These are phyloP conservation scores for Dipodomys ordii DNA, from an alignment of 2,113 vertebrate species.

Conservation along the genomic window DNA sequence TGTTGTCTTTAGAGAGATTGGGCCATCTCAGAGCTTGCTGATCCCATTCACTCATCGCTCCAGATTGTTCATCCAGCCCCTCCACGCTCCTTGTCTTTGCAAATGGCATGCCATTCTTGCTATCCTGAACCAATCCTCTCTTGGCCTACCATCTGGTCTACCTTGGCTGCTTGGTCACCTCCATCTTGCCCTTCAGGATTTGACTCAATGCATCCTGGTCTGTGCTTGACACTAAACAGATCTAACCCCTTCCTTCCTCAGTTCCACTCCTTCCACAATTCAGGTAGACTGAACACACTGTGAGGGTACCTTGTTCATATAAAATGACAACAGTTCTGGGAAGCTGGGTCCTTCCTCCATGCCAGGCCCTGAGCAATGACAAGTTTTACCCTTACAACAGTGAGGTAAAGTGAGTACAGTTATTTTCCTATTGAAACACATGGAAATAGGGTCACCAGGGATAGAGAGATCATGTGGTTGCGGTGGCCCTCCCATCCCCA, in stretches of 20 bases:
- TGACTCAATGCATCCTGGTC: background rate
- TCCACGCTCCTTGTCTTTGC: rapidly evolving
- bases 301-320: too few relatives aligned
- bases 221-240: too few relatives aligned
- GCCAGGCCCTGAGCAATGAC: background rate
- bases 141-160: background rate
- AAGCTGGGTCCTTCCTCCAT: background rate
- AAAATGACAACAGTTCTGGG: background rate
- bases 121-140: too few relatives aligned
- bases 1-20: background rate
- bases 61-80: background rate
- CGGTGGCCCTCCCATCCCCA: background rate
- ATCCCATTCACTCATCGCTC: rapidly evolving
- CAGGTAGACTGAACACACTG: background rate
- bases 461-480: background rate
- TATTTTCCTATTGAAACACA: too few relatives aligned
- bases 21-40: background rate
- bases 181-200: background rate
- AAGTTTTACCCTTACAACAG: background rate
- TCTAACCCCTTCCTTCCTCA: rapidly evolving
- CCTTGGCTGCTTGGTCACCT: background rate
- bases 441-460: background rate
- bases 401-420: background rate
- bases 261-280: rapidly evolving
- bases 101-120: rapidly evolving